phyloP scores from a whole-genome alignment of 2,888 invertebrate genomes.

The Isoperla grammatica region DNA sequence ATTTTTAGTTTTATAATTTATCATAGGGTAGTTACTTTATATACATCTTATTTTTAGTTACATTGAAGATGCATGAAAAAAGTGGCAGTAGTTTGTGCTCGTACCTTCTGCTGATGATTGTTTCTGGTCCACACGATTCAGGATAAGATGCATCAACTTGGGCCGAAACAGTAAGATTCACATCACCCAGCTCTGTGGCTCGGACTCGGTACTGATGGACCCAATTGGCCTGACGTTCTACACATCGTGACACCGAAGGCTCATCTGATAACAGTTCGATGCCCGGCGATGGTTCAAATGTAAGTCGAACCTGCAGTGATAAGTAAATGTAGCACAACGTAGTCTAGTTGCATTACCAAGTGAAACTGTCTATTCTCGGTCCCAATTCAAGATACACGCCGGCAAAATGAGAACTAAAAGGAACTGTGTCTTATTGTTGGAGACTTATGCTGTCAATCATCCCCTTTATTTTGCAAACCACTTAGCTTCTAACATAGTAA shows the following conservation, averaged over 20 bases:
- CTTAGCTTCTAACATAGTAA: no score
- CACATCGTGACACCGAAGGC: conserved; percentile 37
- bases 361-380: no score
- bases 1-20: no score
- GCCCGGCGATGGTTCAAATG: conserved; percentile 22
- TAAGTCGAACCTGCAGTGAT: conserved; percentile 21
- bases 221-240: conserved; percentile 38
- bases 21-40: no score
- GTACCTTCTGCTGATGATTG: conserved; percentile 45
- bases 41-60: no score
- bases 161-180: conserved; percentile 50
- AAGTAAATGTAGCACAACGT: background rate
- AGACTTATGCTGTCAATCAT: no score
- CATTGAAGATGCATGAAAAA: conserved; percentile 7
- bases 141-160: conserved; percentile 46
- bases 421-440: no score
- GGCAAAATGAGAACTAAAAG: no score
- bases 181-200: conserved; percentile 43
- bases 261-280: conserved; percentile 23
- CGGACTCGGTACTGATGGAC: conserved; percentile 39
- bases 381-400: no score
- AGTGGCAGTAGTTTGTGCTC: no score
- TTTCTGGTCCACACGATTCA: conserved; percentile 47
- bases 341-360: background rate
- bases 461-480: no score